phyloP scores from a whole-genome alignment of 2,888 invertebrate genomes.

The Drosophila subquinaria region DNA sequence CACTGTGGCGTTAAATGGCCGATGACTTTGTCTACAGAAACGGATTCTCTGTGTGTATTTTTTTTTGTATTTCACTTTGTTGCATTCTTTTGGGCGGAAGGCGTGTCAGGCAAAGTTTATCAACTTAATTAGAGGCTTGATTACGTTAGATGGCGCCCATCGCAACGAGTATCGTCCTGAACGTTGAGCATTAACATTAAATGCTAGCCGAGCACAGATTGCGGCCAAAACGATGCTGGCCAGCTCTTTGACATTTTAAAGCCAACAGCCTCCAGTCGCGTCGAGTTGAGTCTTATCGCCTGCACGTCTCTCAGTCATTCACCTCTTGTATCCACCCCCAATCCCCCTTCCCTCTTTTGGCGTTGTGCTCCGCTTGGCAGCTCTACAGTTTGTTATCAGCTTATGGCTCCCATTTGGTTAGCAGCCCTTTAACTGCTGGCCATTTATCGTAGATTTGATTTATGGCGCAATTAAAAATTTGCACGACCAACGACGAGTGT shows the following conservation, averaged over 20 bases:
- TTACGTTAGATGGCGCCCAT: conserved; percentile 66
- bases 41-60: conserved; percentile 41
- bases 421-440: conserved; percentile 78
- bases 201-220: conserved; percentile 51
- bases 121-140: conserved; percentile 81
- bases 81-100: conserved; percentile 16
- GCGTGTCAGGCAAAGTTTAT: conserved; percentile 69
- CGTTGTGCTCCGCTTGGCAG: conserved; percentile 2
- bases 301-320: conserved; percentile 40
- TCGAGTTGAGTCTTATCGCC: conserved; percentile 50
- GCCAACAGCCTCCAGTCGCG: conserved; percentile 35
- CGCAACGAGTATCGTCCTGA: conserved; percentile 32
- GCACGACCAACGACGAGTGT: conserved; percentile 36
- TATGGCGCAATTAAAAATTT: conserved; percentile 76
- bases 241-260: conserved; percentile 73
- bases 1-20: conserved; percentile 76
- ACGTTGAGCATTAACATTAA: conserved; percentile 69
- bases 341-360: not conserved
- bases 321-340: not conserved
- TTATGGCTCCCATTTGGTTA: conserved; percentile 81
- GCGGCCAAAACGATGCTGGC: conserved; percentile 17
- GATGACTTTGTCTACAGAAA: conserved; percentile 60
- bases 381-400: conserved; percentile 68
- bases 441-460: conserved; percentile 79
- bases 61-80: not conserved